Conservation (phyloP, 2,797 vertebrate genomes). For the Thalassophryne amazonica region DNA sequence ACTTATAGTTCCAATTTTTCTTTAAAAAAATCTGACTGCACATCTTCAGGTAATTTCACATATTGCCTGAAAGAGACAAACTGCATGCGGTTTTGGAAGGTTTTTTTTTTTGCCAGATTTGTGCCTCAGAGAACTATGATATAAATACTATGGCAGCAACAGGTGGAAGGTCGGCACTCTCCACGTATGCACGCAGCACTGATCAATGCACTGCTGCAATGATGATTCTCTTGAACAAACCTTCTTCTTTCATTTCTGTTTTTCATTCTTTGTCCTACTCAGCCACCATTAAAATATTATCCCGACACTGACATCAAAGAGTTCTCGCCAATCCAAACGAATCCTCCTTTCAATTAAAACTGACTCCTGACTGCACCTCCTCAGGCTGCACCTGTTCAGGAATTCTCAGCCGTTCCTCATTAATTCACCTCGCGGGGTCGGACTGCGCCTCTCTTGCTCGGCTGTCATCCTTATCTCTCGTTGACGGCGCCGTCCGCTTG, state of each 20-base stretch:
- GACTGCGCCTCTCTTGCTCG: background rate
- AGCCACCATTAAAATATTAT: constrained; percentile 54
- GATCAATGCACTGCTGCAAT: constrained; percentile 38
- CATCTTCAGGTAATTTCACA: too few relatives aligned
- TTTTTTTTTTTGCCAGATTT: too few relatives aligned
- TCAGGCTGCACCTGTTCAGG: constrained; percentile 6
- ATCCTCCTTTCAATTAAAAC: constrained; percentile 67
- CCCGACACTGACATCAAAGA: constrained; percentile 54
- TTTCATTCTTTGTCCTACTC: constrained; percentile 34
- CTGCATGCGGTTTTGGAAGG: too few relatives aligned
- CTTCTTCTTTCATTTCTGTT: constrained; percentile 38
- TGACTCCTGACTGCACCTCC: constrained; percentile 47
- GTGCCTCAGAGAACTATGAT: too few relatives aligned
- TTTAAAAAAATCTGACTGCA: too few relatives aligned
- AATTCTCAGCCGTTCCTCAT: constrained; percentile 36
- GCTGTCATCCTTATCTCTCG: background rate
- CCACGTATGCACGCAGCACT: too few relatives aligned
- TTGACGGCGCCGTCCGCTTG: background rate
- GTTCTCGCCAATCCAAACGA: constrained; percentile 33
- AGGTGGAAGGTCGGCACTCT: too few relatives aligned
- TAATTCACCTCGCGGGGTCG: constrained; percentile 39
- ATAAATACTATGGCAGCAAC: too few relatives aligned
- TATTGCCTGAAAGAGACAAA: too few relatives aligned
- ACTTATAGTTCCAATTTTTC: too few relatives aligned
- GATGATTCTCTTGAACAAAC: constrained; percentile 30